Base-by-base conservation (phyloP, 2,113 vertebrate genomes). In the Dasyornis broadbenti region DNA sequence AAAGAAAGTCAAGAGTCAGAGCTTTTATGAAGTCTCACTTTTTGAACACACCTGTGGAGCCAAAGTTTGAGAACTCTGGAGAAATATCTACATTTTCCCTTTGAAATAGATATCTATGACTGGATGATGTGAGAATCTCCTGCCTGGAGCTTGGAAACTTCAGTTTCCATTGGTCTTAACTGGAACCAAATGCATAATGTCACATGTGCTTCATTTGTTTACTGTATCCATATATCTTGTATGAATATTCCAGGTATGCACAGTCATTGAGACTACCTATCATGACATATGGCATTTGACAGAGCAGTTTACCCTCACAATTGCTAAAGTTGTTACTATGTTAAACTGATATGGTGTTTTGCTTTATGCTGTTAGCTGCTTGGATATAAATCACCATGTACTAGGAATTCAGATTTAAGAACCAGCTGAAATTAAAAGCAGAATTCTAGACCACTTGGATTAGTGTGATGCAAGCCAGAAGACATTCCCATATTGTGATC, bases 341-440 rank as follows among this genome's bases (percentile, higher is more conserved):
- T 92, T 88, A 61, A 87, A 68, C 20, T 71, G 37, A 56, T 72
- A 57, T 0, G 50, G n/a, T 88, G 28, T 69, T 94, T 85, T 93
- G 50, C 33, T 88, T 93, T 77, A 50, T 90, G 63, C 18, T 90
- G 35, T 88, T 86, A 80, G 57, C 35, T 91, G 40, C 56, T 86
- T 84, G 57, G 17, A 39, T 82, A 69, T 49, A 86, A 86, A 86
- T 60, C 45, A 80, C 30, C 28, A 31, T 45, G 63, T 92, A 70
- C 31, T 54, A 77, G 66, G 35, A 88, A 87, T 54, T 69, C 76
- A 83, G 59, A 93, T 64, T 88, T 89, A 94, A 95, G 78, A 83
- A 76, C 0, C 3, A 88, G 26, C 4, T 86, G 45, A 86, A 83
- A 86, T 61, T 83, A 77, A 93, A 94, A 77, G 15, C 23, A 77